These are phyloP conservation scores for Lobophora halterata DNA, from an alignment of 2,888 invertebrate genomes.

Conservation along the genomic window DNA sequence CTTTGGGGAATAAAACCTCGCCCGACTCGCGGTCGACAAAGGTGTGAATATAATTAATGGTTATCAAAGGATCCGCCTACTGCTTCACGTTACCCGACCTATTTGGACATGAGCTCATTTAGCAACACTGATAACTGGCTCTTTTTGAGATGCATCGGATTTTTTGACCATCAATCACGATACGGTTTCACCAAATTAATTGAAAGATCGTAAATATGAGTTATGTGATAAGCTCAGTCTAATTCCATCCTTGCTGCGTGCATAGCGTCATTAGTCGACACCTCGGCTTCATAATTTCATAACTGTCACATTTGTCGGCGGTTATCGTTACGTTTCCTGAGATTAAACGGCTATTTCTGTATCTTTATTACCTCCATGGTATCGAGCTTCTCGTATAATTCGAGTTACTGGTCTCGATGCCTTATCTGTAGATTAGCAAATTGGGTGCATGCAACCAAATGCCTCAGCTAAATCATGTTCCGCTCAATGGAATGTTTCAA, in stretches of 20 bases:
- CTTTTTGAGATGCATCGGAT: constrained; percentile 16
- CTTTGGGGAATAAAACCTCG: constrained; percentile 45
- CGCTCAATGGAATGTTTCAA: no score
- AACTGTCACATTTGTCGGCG: constrained; percentile 42
- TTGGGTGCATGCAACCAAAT: constrained; percentile 20
- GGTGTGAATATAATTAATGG: constrained; percentile 79
- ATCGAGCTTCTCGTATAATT: constrained; percentile 30
- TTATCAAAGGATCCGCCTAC: constrained; percentile 66
- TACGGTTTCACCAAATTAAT: constrained; percentile 45
- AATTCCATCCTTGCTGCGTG: constrained; percentile 29
- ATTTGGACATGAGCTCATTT: constrained; percentile 52
- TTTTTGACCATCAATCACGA: constrained; percentile 44
- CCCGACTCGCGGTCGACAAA: constrained; percentile 52
- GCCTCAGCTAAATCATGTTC: no score
- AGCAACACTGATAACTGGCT: constrained; percentile 22
- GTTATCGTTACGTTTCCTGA: constrained; percentile 40
- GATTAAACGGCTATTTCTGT: constrained; percentile 37
- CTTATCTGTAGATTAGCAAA: constrained; percentile 15
- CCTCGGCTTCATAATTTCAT: constrained; percentile 42
- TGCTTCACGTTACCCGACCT: constrained; percentile 38
- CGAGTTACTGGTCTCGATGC: constrained; percentile 15
- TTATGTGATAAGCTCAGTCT: constrained; percentile 36
- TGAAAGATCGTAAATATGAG: constrained; percentile 48
- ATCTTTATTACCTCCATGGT: constrained; percentile 27
- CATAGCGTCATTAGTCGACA: constrained; percentile 42